Percentiles rank a stretch among this genome's conserved stretches.
phyloP scores from a whole-genome alignment of 2,113 vertebrate species.

The Neotragus pygmaeus region DNA sequence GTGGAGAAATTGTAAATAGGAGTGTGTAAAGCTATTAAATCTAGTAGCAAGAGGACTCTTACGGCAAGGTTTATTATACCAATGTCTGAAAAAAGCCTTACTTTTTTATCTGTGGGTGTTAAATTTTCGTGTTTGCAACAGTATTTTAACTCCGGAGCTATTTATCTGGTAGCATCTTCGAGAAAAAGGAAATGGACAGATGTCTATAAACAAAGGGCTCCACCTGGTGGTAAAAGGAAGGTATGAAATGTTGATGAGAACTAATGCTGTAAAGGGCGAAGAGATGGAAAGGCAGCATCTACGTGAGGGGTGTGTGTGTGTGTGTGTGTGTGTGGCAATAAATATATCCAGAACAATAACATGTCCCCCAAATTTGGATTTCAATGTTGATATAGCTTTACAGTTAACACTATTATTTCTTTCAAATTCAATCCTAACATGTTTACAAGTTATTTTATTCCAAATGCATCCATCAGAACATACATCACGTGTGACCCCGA shows the following conservation, averaged over 20 bases:
- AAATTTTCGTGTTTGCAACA: slow-evolving; percentile 67
- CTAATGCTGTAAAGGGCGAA: background rate
- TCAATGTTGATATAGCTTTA: slow-evolving; percentile 53
- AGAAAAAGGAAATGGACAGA: slow-evolving; percentile 66
- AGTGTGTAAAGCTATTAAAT: slow-evolving; percentile 74
- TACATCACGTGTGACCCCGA: slow-evolving; percentile 49
- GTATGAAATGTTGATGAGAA: slow-evolving; percentile 22
- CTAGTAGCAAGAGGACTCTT: slow-evolving; percentile 77
- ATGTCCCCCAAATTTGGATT: slow-evolving; percentile 57
- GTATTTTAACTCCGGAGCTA: slow-evolving; percentile 59
- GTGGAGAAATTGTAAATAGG: slow-evolving; percentile 75
- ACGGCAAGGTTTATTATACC: slow-evolving; percentile 76
- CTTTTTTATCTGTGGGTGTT: slow-evolving; percentile 74
- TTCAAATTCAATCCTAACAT: slow-evolving; percentile 58
- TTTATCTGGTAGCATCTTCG: slow-evolving; percentile 54
- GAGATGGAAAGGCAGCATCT: background rate
- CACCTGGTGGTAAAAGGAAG: slow-evolving; percentile 76
- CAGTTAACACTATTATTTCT: slow-evolving; percentile 68
- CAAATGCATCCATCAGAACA: slow-evolving; percentile 53
- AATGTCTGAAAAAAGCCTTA: slow-evolving; percentile 73
- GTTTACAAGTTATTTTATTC: slow-evolving; percentile 75
- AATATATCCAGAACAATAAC: slow-evolving; percentile 63
- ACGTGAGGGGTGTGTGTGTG: background rate
- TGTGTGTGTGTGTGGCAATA: background rate
- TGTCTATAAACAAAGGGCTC: slow-evolving; percentile 78